phyloP scores from a whole-genome alignment of 2,888 invertebrate genomes.

The Therioaphis trifolii region DNA sequence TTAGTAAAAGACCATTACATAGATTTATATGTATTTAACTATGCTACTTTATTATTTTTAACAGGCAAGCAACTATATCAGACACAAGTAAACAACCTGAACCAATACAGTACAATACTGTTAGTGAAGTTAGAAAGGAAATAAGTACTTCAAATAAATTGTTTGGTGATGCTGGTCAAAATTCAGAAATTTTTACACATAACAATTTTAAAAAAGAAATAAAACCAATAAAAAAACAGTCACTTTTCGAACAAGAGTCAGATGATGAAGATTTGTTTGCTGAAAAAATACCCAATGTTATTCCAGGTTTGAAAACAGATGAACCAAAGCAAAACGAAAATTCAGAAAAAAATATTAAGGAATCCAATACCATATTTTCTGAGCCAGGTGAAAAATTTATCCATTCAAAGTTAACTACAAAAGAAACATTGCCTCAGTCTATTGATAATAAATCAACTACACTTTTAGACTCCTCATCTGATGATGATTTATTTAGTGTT shows the following conservation, averaged over 20 bases:
- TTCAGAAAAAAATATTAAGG: background rate
- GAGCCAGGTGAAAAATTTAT: constrained; percentile 41
- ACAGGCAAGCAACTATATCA: constrained; percentile 16
- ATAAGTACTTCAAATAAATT: constrained; percentile 21
- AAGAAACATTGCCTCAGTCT: background rate
- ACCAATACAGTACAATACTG: background rate
- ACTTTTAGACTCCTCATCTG: constrained; percentile 49
- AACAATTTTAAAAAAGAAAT: constrained; percentile 12
- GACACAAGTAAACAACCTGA: background rate
- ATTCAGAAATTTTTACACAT: background rate
- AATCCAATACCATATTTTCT: constrained; percentile 28
- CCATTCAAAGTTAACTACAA: background rate
- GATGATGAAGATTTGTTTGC: constrained; percentile 54
- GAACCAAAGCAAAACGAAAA: constrained; percentile 2
- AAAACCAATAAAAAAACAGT: constrained; percentile 1
- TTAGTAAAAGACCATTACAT: no score
- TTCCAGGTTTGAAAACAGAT: background rate
- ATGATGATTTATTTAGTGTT: constrained; percentile 57
- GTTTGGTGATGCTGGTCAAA: background rate
- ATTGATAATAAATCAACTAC: background rate
- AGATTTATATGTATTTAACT: no score
- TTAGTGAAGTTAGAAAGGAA: background rate
- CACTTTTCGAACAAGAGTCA: constrained; percentile 46
- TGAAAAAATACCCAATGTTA: background rate
- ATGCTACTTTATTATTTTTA: constrained; percentile 34